Evolutionary conservation across 1,140 invertebrate genomes (phyloP).

Genomic region (Drosophila busckii): DNA sequence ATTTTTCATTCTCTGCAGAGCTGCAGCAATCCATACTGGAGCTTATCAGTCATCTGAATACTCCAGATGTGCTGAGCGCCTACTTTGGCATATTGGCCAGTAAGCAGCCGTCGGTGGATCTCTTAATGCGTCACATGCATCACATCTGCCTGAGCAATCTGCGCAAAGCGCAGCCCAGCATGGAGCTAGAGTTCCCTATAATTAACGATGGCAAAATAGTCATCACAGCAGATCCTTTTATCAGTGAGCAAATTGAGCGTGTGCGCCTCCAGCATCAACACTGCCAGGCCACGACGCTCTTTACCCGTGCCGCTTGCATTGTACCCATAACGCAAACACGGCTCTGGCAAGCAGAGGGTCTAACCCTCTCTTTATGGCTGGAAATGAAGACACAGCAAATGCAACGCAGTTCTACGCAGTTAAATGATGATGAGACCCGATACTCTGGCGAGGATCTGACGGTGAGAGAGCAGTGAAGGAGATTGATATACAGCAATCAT

Average conservation of each 20-base stretch:
- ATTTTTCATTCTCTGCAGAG: slow-evolving; percentile 23
- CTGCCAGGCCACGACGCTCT: slow-evolving; percentile 55
- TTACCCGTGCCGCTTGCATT: slow-evolving; percentile 66
- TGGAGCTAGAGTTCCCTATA: slow-evolving; percentile 69
- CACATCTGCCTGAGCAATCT: slow-evolving; percentile 51
- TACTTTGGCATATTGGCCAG: slow-evolving; percentile 63
- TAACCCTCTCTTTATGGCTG: slow-evolving; percentile 69
- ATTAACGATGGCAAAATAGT: slow-evolving; percentile 64
- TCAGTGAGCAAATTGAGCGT: slow-evolving; percentile 59
- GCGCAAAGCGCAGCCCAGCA: slow-evolving; percentile 53
- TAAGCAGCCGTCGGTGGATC: slow-evolving; percentile 67
- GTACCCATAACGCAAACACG: slow-evolving; percentile 65
- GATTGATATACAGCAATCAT: background rate
- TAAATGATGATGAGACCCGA: slow-evolving; percentile 60
- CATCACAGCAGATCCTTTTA: slow-evolving; percentile 48
- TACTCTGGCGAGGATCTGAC: slow-evolving; percentile 58
- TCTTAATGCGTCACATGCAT: slow-evolving; percentile 65
- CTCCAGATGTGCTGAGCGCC: slow-evolving; percentile 60
- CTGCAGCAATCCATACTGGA: slow-evolving; percentile 71
- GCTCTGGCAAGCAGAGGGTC: slow-evolving; percentile 61
- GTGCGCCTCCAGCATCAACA: slow-evolving; percentile 61
- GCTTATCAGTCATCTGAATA: slow-evolving; percentile 65
- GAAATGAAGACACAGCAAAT: slow-evolving; percentile 59
- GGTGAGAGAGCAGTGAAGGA: slow-evolving; percentile 22
- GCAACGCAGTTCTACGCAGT: slow-evolving; percentile 52